Conservation (phyloP, 2,797 vertebrate species). For the Cygnus olor region DNA sequence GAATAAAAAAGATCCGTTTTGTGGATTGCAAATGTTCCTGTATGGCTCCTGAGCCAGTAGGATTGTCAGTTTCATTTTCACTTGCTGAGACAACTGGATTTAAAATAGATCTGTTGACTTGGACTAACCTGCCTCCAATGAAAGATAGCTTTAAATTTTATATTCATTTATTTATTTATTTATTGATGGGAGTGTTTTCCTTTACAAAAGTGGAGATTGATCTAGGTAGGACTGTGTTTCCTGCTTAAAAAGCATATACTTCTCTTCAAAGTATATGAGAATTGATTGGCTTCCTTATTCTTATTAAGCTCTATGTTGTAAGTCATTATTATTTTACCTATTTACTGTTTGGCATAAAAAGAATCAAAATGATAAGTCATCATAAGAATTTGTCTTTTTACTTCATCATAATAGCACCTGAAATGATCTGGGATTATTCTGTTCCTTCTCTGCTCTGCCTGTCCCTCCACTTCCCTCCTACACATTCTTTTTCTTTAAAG, state of each 20-base stretch:
- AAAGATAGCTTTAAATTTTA: neutral
- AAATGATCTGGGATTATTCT: neutral
- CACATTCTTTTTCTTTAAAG: neutral
- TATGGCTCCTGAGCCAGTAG: neutral
- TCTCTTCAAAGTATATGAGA: neutral
- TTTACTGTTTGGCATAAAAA: neutral
- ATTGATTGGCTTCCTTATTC: neutral
- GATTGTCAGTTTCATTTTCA: neutral
- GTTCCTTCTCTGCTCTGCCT: neutral
- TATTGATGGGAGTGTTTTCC: neutral
- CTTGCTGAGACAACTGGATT: neutral
- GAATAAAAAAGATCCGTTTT: neutral
- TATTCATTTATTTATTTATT: neutral
- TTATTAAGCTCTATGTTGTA: neutral
- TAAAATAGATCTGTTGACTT: neutral
- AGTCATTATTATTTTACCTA: neutral
- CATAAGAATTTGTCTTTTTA: neutral
- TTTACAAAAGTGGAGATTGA: neutral
- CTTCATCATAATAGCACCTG: neutral
- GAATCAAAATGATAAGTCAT: neutral
- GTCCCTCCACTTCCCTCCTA: slow-evolving; percentile 2
- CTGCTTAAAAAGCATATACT: neutral
- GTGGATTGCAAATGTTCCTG: neutral
- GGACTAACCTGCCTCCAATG: neutral
- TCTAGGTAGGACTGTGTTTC: neutral